Evolutionary conservation across 92 coral and sea anemone species (phyloP).

Genomic region (Porites rus): DNA sequence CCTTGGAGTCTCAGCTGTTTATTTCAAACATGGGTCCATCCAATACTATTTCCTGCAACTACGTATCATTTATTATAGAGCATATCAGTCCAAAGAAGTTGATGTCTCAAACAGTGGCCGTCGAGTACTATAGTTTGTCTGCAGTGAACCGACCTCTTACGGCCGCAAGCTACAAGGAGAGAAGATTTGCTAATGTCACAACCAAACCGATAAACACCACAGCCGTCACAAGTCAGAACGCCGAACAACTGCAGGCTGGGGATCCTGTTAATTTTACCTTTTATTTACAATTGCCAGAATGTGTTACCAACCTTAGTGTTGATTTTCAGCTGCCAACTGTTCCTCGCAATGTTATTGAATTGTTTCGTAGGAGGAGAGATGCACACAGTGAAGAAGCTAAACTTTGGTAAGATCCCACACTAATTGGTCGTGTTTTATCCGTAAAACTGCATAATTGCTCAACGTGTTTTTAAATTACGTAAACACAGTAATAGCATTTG

Average conservation of each 20-base stretch:
- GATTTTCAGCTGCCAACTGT: slow-evolving; percentile 68
- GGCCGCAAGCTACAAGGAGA: slow-evolving; percentile 60
- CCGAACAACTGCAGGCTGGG: slow-evolving; percentile 72
- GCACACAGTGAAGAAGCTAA: slow-evolving; percentile 1
- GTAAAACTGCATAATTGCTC: too few species aligned
- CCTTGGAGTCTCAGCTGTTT: slow-evolving; percentile 12
- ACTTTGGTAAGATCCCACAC: slow-evolving; percentile 2
- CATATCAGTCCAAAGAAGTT: slow-evolving; percentile 66
- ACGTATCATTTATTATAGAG: slow-evolving; percentile 54
- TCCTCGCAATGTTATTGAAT: slow-evolving; percentile 55
- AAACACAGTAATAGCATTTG: too few species aligned
- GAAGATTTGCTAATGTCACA: slow-evolving; percentile 37
- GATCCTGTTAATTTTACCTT: slow-evolving; percentile 72
- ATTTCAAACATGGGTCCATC: slow-evolving; percentile 33
- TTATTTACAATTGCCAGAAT: slow-evolving; percentile 78
- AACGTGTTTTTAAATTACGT: too few species aligned
- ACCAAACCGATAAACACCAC: slow-evolving; percentile 66
- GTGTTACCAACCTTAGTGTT: slow-evolving; percentile 67
- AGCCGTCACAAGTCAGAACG: slow-evolving; percentile 57
- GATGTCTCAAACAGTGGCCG: slow-evolving; percentile 39
- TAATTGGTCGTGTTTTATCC: too few species aligned
- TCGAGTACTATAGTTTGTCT: slow-evolving; percentile 60
- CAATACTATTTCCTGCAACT: slow-evolving; percentile 58
- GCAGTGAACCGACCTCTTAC: slow-evolving; percentile 50
- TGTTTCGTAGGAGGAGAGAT: slow-evolving; percentile 57